Percentiles rank a stretch among this genome's conserved stretches.
phyloP scores from a whole-genome alignment of 2,797 vertebrate genomes.

The Sylvia borin region DNA sequence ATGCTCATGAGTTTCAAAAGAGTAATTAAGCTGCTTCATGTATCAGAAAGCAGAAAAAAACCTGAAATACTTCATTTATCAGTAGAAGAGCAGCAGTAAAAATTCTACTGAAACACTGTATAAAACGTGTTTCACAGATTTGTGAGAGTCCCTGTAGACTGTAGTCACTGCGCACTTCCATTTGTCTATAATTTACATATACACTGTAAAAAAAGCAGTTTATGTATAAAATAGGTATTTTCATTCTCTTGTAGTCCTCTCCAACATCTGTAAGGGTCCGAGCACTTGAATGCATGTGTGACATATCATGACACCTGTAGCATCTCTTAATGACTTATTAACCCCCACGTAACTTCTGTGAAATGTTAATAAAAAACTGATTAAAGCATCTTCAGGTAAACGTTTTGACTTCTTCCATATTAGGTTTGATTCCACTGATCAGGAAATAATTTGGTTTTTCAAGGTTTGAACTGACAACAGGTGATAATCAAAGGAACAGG shows the following conservation, averaged over 20 bases:
- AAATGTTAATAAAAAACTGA: background rate
- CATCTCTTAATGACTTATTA: background rate
- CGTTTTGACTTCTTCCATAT: background rate
- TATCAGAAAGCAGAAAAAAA: background rate
- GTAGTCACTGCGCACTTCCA: background rate
- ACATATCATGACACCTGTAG: background rate
- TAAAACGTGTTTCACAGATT: background rate
- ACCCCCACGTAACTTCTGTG: fast-evolving
- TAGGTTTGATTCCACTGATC: background rate
- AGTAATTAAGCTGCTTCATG: background rate
- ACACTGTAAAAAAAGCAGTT: background rate
- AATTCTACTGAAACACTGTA: background rate
- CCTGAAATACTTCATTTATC: background rate
- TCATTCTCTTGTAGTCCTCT: background rate
- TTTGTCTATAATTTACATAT: background rate
- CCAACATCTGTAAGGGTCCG: background rate
- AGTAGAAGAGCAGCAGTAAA: background rate
- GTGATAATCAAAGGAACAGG: background rate
- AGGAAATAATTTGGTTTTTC: background rate
- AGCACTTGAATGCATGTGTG: background rate
- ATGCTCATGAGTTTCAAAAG: background rate
- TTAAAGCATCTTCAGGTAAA: background rate
- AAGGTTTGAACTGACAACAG: background rate
- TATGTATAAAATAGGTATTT: background rate
- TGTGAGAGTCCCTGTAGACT: background rate